Base-by-base conservation (phyloP, 2,888 invertebrate genomes). In the Schizaphis graminum region DNA sequence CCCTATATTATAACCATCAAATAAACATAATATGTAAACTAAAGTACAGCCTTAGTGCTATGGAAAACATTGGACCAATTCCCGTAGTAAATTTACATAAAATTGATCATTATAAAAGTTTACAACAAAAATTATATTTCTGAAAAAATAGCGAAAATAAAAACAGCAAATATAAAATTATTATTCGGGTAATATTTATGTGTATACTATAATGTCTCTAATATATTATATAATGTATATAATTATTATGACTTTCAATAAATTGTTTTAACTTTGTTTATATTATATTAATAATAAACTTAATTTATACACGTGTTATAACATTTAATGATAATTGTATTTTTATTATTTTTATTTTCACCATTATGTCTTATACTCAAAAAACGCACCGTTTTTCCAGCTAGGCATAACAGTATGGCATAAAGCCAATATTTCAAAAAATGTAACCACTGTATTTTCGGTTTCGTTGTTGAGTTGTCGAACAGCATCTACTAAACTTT, bases 361-460 rank as follows among this genome's bases (percentile, higher is more conserved):
- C 77, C 7, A 77, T 35, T 77, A 35, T 77, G 8, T 77, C 21
- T 3, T 77, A 0, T 35, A 77, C 5, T 44, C 28, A 84, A 56
- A n/a, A 57, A 24, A 41, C 67, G 91, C 35, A 95, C 95, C 94
- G 35, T 92, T 92, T 87, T 94, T 94, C 77, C 94, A 92, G 86
- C 98, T 99, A 0, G 99, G 98, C 99, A 99, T 99, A 92, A 99
- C 99, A 3, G 99, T 99, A 96, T 99, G 99, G 96, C 99, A 99
- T 61, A 99, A 97, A 3, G 99, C 98, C 95, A 99, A 96, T 94
- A 99, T 96, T 85, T 98, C 97, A 96, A 99, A 99, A 96, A 99
- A 99, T 95, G 97, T 97, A 85, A 97, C 97, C 16, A 94, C 94
- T 26, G 56, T 67, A 35, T 92, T 94, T 95, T 98, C 97, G 3